Conservation (phyloP, 2,888 invertebrate genomes). For the Ceraclea dissimilis region DNA sequence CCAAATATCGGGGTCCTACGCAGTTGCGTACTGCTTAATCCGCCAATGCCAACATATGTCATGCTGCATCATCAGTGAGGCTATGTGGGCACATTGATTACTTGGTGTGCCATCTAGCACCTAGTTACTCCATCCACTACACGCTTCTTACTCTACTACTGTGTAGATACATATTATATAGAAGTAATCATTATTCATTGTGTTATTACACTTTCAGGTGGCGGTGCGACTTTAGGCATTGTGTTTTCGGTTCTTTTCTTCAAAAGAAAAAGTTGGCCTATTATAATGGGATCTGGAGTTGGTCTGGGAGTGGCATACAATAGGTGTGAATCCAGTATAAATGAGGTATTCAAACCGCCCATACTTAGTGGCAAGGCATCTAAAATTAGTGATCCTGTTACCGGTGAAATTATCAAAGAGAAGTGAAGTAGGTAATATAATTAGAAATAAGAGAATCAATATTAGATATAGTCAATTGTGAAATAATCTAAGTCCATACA, state of each 20-base stretch:
- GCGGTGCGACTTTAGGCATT: constrained; percentile 58
- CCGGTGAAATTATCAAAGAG: constrained; percentile 16
- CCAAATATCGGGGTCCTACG: too few relatives aligned
- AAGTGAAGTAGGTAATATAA: constrained; percentile 2
- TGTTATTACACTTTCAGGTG: constrained; percentile 51
- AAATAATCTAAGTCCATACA: background rate
- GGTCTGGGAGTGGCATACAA: constrained; percentile 87
- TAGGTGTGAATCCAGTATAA: constrained; percentile 64
- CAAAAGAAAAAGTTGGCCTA: constrained; percentile 77
- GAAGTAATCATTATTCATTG: too few relatives aligned
- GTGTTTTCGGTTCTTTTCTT: constrained; percentile 78
- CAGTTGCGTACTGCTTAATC: too few relatives aligned
- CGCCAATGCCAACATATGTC: too few relatives aligned
- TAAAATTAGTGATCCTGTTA: constrained; percentile 16
- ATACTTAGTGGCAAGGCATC: constrained; percentile 11
- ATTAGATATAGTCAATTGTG: background rate
- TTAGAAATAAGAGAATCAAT: too few relatives aligned
- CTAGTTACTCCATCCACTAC: too few relatives aligned
- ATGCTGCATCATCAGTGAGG: too few relatives aligned
- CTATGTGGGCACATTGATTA: too few relatives aligned
- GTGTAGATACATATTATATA: too few relatives aligned
- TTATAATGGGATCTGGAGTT: constrained; percentile 79
- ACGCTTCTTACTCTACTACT: too few relatives aligned
- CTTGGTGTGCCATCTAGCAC: too few relatives aligned
- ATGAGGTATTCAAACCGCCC: constrained; percentile 26